Evolutionary conservation across 2,888 invertebrate genomes (phyloP).

Genomic region (Eupithecia pulchellata): DNA sequence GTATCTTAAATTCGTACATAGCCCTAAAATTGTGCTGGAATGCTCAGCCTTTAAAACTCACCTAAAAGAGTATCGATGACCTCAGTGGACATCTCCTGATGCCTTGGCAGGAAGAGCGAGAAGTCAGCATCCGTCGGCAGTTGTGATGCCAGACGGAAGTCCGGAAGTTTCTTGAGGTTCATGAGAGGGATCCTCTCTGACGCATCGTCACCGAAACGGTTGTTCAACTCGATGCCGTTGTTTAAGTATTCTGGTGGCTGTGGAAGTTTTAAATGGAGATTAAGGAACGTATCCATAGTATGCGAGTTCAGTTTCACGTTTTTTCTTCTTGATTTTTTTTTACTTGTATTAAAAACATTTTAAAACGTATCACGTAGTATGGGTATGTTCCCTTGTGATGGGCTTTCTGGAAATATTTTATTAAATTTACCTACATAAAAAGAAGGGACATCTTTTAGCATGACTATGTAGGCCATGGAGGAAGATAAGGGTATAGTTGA

Average conservation of each 20-base stretch:
- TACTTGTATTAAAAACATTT: too few species aligned
- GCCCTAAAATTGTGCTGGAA: background rate
- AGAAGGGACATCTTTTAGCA: too few species aligned
- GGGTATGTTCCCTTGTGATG: too few species aligned
- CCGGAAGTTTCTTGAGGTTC: slow-evolving; percentile 81
- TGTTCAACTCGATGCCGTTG: slow-evolving; percentile 85
- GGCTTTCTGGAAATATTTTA: too few species aligned
- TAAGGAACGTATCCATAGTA: too few species aligned
- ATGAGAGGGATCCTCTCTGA: slow-evolving; percentile 82
- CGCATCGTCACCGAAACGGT: slow-evolving; percentile 86
- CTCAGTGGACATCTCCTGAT: slow-evolving; percentile 89
- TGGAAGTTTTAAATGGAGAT: background rate
- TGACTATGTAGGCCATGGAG: too few species aligned
- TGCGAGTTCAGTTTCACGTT: too few species aligned
- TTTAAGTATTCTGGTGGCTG: slow-evolving; percentile 78
- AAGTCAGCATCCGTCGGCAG: slow-evolving; percentile 87
- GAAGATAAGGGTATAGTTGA: too few species aligned
- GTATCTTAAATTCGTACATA: background rate
- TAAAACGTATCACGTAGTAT: too few species aligned
- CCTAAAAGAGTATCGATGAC: slow-evolving; percentile 89
- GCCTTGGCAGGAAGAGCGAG: slow-evolving; percentile 90
- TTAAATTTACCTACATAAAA: too few species aligned
- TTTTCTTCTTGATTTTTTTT: too few species aligned
- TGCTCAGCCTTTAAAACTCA: slow-evolving; percentile 55
- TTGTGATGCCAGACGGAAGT: slow-evolving; percentile 83